Base-by-base conservation (phyloP, 2,888 invertebrate genomes). In the Meghimatium bilineatum region DNA sequence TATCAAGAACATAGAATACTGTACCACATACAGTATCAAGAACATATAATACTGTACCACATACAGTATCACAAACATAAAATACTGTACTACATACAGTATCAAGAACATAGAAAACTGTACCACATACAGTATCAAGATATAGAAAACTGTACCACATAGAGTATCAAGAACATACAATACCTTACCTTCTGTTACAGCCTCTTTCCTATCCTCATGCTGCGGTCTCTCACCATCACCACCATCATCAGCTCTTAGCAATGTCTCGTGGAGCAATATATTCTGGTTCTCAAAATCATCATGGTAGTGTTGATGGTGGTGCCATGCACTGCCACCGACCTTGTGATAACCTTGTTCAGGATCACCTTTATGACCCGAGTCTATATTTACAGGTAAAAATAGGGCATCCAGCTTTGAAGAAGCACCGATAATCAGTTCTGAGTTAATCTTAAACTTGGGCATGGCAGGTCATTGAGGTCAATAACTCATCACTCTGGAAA, bases 351-450 rank as follows among this genome's bases (percentile, higher is more conserved):
- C 75, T 60, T 77, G 44, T n/a, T 76, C 63, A 23, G 81, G 3
- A 29, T 82, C 82, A 44, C 10, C 32, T 14, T 14, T 17, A 3
- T 66, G 44, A 6, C 38, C 75, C 34, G 72, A 80, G 36, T 76
- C 72, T 60, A 86, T 60, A 49, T 80, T 85, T 32, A 85, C 81
- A 1, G 90, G 90, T 67, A 91, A 86, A 83, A 91, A 91, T n/a
- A 91, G 88, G 38, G 90, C 89, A 79, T 91, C 91, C 74, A 91
- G 85, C 76, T 88, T 87, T n/a, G 90, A 90, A 17, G 89, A 89
- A 71, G 88, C 89, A 0, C 91, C 91, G 14, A 91, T 86, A n/a
- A 91, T 79, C 66, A 89, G 86, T 36, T 87, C 87, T 26, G 87
- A 83, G 29, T 87, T 88, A 52, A 88, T 85, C 36, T 86, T 81